Conservation (phyloP, 1,140 invertebrate species). For the Drosophila pandora region DNA sequence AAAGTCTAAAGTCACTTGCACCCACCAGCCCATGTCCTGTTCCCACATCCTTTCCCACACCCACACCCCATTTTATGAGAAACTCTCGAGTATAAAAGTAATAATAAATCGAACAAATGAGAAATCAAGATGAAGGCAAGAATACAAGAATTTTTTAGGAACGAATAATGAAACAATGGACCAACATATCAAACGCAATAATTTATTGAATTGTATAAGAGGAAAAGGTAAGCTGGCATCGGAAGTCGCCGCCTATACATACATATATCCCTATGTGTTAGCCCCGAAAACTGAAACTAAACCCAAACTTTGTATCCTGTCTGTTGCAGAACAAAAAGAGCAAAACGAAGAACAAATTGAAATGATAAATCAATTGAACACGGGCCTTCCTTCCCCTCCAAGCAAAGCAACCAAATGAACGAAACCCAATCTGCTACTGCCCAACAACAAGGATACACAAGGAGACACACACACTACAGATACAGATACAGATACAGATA, state of each 20-base stretch:
- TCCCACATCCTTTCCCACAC: background rate
- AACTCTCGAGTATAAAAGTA: conserved; percentile 6
- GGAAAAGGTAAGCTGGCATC: conserved; percentile 65
- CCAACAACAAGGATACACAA: conserved; percentile 18
- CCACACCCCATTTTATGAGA: background rate
- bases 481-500: background rate
- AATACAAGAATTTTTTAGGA: conserved; percentile 80
- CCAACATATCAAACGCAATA: conserved; percentile 83
- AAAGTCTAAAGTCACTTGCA: conserved; percentile 8
- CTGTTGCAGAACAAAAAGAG: conserved; percentile 60
- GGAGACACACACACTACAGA: conserved; percentile 17
- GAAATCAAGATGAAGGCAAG: conserved; percentile 34
- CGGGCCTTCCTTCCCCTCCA: conserved; percentile 39
- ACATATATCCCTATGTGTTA: background rate
- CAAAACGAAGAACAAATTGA: conserved; percentile 42
- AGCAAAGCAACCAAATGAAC: conserved; percentile 13
- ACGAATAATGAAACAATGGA: conserved; percentile 83
- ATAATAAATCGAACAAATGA: conserved; percentile 8
- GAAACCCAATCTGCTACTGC: conserved; percentile 37
- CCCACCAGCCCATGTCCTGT: conserved; percentile 3
- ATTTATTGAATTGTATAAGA: conserved; percentile 80
- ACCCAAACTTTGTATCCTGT: conserved; percentile 7
- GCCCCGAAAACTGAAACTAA: conserved; percentile 20
- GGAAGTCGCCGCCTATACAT: background rate
- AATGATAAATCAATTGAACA: conserved; percentile 57